phyloP scores from a whole-genome alignment of 2,797 vertebrate species.

The Gallinago nigripennis region DNA sequence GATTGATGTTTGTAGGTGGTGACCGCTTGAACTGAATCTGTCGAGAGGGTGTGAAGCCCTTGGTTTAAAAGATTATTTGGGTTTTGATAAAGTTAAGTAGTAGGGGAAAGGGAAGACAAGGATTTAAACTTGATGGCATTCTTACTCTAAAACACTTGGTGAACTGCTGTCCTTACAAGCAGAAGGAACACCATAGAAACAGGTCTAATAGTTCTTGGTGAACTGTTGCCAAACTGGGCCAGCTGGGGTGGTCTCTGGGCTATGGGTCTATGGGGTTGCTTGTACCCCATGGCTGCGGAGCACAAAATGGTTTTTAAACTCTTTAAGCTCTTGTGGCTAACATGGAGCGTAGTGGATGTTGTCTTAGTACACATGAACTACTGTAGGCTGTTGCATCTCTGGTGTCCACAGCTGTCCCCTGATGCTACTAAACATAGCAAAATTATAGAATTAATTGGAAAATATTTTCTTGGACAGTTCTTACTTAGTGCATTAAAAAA shows the following conservation, averaged over 20 bases:
- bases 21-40: neutral
- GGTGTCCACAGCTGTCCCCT: neutral
- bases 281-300: neutral
- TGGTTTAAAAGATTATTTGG: neutral
- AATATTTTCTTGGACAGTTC: neutral
- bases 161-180: neutral
- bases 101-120: neutral
- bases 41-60: neutral
- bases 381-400: neutral
- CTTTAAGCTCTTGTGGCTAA: neutral
- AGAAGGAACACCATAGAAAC: neutral
- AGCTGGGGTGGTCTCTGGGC: neutral
- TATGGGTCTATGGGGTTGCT: accelerated
- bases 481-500: neutral
- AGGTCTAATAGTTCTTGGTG: neutral
- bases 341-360: neutral
- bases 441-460: neutral
- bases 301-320: neutral
- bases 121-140: neutral
- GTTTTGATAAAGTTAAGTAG: neutral
- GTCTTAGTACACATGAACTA: neutral
- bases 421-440: neutral
- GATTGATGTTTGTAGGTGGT: neutral
- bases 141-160: neutral
- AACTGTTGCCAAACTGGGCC: neutral